Conservation (phyloP, 2,113 vertebrate genomes). For the Varanus komodoensis region DNA sequence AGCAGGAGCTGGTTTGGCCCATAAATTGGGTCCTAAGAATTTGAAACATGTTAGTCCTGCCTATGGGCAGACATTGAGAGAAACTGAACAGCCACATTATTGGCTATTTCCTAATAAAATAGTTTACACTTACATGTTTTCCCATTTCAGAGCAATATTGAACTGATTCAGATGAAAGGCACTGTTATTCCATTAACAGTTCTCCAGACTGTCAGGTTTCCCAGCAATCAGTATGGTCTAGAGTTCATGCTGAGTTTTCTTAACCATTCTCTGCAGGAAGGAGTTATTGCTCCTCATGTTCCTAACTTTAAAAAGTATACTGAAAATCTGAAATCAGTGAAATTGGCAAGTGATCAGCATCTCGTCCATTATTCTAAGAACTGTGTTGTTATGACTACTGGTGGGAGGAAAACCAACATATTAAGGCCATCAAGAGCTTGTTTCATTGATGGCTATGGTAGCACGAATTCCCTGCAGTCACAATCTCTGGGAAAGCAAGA, state of each 20-base stretch:
- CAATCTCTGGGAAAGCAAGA: neutral
- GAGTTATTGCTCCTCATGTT: slow-evolving; percentile 21
- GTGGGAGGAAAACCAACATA: neutral
- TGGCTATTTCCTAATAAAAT: neutral
- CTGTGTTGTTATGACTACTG: neutral
- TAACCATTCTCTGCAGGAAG: slow-evolving; percentile 2
- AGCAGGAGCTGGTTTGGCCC: neutral
- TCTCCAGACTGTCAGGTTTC: neutral
- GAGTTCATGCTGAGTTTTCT: neutral
- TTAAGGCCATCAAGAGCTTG: neutral
- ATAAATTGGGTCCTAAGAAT: neutral
- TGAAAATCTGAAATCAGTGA: slow-evolving; percentile 23
- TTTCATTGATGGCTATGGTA: neutral
- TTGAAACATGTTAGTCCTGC: neutral
- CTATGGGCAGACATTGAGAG: neutral
- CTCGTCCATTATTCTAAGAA: neutral
- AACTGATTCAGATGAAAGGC: slow-evolving; percentile 7
- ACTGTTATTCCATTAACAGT: slow-evolving; percentile 11
- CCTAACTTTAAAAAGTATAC: slow-evolving; percentile 2
- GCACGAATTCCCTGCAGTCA: neutral
- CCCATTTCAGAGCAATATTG: neutral
- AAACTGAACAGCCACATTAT: neutral
- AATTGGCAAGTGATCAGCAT: slow-evolving; percentile 12
- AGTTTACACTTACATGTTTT: neutral
- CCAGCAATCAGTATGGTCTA: neutral